Evolutionary conservation across 2,888 invertebrate genomes (phyloP), one percentile per base, ranked within the genome.

Genomic region (Sthenelais limicola): DNA sequence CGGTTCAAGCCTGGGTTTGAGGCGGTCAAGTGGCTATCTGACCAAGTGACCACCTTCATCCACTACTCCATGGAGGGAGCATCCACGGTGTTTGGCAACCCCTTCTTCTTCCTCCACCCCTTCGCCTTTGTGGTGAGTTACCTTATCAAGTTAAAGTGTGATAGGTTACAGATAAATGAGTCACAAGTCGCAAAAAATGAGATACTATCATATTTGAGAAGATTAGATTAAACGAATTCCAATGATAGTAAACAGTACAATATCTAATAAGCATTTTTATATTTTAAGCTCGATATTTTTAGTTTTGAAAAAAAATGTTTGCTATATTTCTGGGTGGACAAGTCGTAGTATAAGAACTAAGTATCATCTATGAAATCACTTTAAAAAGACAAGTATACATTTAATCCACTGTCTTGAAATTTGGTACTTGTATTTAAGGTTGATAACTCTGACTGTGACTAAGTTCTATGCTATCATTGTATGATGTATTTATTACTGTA

Each of bases 1-100:
- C 91, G 95, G 74, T 96, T 95, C 95, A 89, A 91, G 1, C 89
- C 92, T 0, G 97, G 97, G 0, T 89, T 94, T 52, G 84, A 89
- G 0, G 91, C 94, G 4, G 91, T 96, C 77, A 85, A 90, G 68
- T 93, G 92, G 82, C 87, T 93, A 67, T 92, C 93, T 0, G 88
- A 85, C 24, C 91, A 92, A 89, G 91, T 93, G 0, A 92, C 93
- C 1, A 91, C 90, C 0, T 97, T 98, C 84, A 88, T 98, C 68
- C 90, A 90, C 4, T 71, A 71, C 58, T 71, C 71, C 49, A 35
- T 58, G 38, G 71, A 71, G 58, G 71, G 71, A 15, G 71, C 71
- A 18, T 52, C 71, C 24, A 35, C 33, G 1, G 71, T 71, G 18
- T 71, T 71, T 28, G 71, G 71, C 15, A 47, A 71, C 48, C 71